Conservation (phyloP, 2,797 vertebrate genomes). For the Sandelia bainsii region DNA sequence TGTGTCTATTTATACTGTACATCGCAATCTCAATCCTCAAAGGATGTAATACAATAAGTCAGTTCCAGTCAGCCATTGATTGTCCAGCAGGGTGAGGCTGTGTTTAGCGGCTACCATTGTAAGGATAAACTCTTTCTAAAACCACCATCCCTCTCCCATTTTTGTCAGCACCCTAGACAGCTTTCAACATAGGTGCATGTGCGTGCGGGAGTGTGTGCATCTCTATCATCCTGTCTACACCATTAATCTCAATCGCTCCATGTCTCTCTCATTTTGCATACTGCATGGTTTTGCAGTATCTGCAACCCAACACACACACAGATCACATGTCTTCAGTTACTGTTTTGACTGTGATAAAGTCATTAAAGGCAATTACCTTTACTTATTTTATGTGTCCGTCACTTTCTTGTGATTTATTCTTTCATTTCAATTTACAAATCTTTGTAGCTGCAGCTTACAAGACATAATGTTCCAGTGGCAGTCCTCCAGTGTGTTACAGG, state of each 20-base stretch:
- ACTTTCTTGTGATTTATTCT: not conserved
- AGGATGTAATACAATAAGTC: constrained; percentile 69
- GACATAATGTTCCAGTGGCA: constrained; percentile 20
- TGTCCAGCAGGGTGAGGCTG: constrained; percentile 67
- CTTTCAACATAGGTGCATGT: constrained; percentile 28
- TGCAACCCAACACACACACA: constrained; percentile 7
- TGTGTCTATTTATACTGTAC: constrained; percentile 75
- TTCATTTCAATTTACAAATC: not conserved
- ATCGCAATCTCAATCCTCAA: constrained; percentile 64
- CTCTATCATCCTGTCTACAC: constrained; percentile 30
- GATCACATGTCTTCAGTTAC: constrained; percentile 51
- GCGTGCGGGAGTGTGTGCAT: constrained; percentile 22
- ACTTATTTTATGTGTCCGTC: not conserved
- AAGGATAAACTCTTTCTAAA: constrained; percentile 72
- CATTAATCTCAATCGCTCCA: constrained; percentile 54
- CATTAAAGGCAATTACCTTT: constrained; percentile 37
- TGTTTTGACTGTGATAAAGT: constrained; percentile 28
- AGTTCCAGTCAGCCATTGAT: constrained; percentile 84
- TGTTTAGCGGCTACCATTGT: constrained; percentile 80
- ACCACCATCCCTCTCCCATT: constrained; percentile 70
- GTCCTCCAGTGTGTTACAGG: constrained; percentile 34
- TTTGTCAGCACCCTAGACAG: constrained; percentile 63
- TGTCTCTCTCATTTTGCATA: constrained; percentile 52
- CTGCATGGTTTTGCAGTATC: constrained; percentile 19
- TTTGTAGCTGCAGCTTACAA: constrained; percentile 7